Conservation (phyloP, 2,797 vertebrate genomes). For the Mallotus villosus region DNA sequence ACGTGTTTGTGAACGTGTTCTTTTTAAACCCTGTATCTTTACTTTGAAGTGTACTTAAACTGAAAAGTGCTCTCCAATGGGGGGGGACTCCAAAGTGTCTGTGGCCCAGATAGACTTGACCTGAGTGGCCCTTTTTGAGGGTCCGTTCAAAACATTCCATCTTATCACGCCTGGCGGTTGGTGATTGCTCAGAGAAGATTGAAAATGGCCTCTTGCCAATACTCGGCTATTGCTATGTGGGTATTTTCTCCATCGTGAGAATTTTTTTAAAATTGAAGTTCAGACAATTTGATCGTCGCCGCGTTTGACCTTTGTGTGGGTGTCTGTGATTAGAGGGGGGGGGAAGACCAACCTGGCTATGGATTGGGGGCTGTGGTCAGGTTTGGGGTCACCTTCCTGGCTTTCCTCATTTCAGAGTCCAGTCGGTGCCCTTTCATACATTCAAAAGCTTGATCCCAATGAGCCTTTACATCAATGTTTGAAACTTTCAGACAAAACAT, state of each 20-base stretch:
- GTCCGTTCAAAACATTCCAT: slow-evolving; percentile 28
- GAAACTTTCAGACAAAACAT: neutral
- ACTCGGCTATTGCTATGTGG: slow-evolving; percentile 17
- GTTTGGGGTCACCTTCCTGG: slow-evolving; percentile 7
- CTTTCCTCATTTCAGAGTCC: slow-evolving; percentile 29
- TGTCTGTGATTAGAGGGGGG: slow-evolving; percentile 32
- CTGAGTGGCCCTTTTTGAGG: slow-evolving; percentile 23
- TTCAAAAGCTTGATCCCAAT: neutral
- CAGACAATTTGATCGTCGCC: slow-evolving; percentile 27
- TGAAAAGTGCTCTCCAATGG: slow-evolving; percentile 30
- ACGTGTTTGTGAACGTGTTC: neutral
- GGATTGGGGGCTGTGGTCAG: slow-evolving; percentile 25
- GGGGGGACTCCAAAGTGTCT: slow-evolving; percentile 26
- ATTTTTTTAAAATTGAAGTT: slow-evolving; percentile 33
- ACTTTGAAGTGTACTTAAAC: slow-evolving; percentile 36
- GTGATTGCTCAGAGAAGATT: slow-evolving; percentile 21
- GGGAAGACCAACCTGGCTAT: slow-evolving; percentile 30
- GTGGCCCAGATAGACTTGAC: slow-evolving; percentile 33
- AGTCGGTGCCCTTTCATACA: slow-evolving; percentile 30
- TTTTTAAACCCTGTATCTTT: slow-evolving; percentile 4
- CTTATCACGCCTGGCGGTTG: slow-evolving; percentile 1
- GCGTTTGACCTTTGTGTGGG: slow-evolving; percentile 42
- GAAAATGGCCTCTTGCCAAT: slow-evolving; percentile 16
- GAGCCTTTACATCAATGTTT: neutral
- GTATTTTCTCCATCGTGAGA: slow-evolving; percentile 22